phyloP scores from a whole-genome alignment of 1,140 invertebrate species.

The Bombus haemorrhoidalis region DNA sequence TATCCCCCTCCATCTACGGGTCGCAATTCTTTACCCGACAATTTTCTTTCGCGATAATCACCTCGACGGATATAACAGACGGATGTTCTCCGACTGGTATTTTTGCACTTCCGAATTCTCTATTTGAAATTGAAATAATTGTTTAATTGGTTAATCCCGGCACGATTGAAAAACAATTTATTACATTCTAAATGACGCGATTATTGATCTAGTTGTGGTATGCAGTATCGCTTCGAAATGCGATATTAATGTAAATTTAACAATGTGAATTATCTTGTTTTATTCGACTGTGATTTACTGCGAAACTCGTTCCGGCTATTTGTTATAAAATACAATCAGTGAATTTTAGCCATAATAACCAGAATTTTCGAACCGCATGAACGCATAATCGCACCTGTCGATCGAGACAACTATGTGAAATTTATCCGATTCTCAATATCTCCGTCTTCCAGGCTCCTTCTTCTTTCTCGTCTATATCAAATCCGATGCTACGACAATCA shows the following conservation, averaged over 20 bases:
- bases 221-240: constrained; percentile 1
- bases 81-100: background rate
- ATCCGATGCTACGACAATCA: background rate
- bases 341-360: background rate
- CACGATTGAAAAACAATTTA: constrained; percentile 29
- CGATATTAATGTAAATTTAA: constrained; percentile 26
- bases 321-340: constrained; percentile 7
- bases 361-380: background rate
- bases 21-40: constrained; percentile 48
- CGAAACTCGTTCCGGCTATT: constrained; percentile 3
- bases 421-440: background rate
- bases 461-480: background rate
- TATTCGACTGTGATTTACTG: constrained; percentile 23
- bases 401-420: background rate
- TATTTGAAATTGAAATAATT: background rate
- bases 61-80: background rate
- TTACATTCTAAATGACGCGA: constrained; percentile 17
- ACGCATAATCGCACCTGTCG: too few species aligned
- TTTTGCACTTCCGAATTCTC: background rate
- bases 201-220: constrained; percentile 27
- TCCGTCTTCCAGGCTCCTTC: too few species aligned
- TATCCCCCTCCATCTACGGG: constrained; percentile 34
- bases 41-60: constrained; percentile 39
- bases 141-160: constrained; percentile 8
- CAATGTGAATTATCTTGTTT: constrained; percentile 28